A percentile compares a stretch with the other conserved stretches of the same genome.
Conservation (phyloP, 1,140 invertebrate genomes). For the Coptotermes formosanus region DNA sequence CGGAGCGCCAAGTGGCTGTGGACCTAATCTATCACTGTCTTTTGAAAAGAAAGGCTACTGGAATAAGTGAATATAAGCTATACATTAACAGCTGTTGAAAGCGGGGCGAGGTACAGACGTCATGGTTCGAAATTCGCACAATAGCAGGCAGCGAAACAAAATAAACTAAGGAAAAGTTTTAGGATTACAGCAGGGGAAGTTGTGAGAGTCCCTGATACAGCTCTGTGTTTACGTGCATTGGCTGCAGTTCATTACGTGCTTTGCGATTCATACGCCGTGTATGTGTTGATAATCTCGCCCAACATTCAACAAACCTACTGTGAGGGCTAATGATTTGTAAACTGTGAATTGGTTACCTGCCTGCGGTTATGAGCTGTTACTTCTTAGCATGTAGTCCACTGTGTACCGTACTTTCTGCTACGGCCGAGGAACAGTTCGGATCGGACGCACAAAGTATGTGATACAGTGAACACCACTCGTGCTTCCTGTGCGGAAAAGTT, state of each 20-base stretch:
- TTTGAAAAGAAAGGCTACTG: neutral
- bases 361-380: neutral
- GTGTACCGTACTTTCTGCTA: no score
- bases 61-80: neutral
- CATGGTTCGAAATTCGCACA: neutral
- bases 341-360: neutral
- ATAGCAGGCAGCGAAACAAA: neutral
- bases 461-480: no score
- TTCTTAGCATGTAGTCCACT: neutral
- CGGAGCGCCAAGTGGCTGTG: no score
- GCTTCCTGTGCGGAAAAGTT: no score
- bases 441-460: no score
- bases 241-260: neutral
- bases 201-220: neutral
- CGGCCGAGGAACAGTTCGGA: no score
- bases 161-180: neutral
- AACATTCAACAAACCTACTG: neutral
- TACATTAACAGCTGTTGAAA: neutral
- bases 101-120: neutral
- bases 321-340: neutral
- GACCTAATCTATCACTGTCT: neutral
- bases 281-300: neutral
- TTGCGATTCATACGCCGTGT: neutral
- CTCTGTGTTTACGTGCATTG: neutral
- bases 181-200: neutral